Evolutionary conservation across 2,113 vertebrate genomes (phyloP).

Genomic region (Mugil cephalus): DNA sequence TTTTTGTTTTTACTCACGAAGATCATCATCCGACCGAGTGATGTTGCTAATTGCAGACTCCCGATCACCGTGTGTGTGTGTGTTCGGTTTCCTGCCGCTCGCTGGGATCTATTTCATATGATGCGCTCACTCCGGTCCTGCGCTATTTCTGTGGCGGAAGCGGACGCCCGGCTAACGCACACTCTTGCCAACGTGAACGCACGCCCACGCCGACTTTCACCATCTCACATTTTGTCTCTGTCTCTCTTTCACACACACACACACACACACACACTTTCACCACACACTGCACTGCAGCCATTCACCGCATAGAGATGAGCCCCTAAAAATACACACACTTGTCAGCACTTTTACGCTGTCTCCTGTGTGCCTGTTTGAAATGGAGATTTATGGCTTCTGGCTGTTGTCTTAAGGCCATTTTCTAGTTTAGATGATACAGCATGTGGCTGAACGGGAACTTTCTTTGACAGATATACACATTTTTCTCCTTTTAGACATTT

Average conservation of each 20-base stretch:
- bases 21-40: no score
- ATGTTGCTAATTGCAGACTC: constrained; percentile 51
- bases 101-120: constrained; percentile 30
- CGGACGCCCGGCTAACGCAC: constrained; percentile 22
- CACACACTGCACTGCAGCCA: constrained; percentile 35
- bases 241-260: constrained; percentile 10
- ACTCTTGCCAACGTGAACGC: constrained; percentile 19
- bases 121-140: constrained; percentile 34
- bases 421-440: constrained; percentile 66
- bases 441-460: constrained; percentile 57
- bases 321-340: constrained; percentile 71
- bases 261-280: constrained; percentile 5
- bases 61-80: constrained; percentile 30
- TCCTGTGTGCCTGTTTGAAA: constrained; percentile 73
- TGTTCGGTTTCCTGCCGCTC: constrained; percentile 22
- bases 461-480: constrained; percentile 49
- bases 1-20: no score
- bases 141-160: constrained; percentile 3
- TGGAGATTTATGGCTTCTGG: constrained; percentile 76
- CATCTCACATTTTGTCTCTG: constrained; percentile 9
- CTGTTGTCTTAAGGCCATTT: constrained; percentile 69
- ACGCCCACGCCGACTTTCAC: constrained; percentile 11
- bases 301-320: constrained; percentile 61
- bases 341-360: constrained; percentile 78
- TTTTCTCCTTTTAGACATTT: constrained; percentile 30